Conservation (phyloP, 2,888 invertebrate genomes). For the Hoplodrina ambigua region DNA sequence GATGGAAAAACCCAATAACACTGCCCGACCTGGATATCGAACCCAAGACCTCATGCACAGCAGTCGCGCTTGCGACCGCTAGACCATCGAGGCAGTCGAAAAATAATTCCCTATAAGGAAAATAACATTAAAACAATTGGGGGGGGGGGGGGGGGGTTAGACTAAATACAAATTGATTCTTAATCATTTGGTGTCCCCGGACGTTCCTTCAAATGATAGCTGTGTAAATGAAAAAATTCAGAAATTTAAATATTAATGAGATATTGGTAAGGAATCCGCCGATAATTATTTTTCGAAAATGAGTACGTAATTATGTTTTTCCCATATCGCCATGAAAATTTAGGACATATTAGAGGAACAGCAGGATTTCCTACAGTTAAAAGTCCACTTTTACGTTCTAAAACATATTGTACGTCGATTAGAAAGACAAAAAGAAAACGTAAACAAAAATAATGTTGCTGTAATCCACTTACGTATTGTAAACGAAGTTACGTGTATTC, state of each 20-base stretch:
- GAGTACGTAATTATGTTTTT: not conserved
- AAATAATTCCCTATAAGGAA: too few species aligned
- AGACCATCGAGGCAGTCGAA: too few species aligned
- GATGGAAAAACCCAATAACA: too few species aligned
- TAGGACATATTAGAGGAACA: not conserved
- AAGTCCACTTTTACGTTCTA: not conserved
- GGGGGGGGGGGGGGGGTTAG: too few species aligned
- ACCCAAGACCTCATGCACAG: too few species aligned
- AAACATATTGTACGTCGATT: not conserved
- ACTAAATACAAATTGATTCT: too few species aligned
- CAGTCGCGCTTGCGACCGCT: too few species aligned
- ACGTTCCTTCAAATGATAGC: too few species aligned
- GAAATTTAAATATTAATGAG: too few species aligned
- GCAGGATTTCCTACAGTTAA: not conserved
- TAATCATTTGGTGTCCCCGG: not conserved
- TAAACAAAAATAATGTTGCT: conserved; percentile 45
- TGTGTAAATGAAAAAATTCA: too few species aligned
- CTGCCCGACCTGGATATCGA: too few species aligned
- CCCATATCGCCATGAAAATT: not conserved
- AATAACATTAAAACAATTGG: too few species aligned
- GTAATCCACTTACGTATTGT: conserved; percentile 74
- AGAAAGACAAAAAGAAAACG: not conserved
- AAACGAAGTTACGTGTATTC: conserved; percentile 75
- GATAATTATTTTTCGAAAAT: not conserved
- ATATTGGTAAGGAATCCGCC: conserved; percentile 7